Base-by-base conservation (phyloP, 2,888 invertebrate genomes). In the Heliconius sara region DNA sequence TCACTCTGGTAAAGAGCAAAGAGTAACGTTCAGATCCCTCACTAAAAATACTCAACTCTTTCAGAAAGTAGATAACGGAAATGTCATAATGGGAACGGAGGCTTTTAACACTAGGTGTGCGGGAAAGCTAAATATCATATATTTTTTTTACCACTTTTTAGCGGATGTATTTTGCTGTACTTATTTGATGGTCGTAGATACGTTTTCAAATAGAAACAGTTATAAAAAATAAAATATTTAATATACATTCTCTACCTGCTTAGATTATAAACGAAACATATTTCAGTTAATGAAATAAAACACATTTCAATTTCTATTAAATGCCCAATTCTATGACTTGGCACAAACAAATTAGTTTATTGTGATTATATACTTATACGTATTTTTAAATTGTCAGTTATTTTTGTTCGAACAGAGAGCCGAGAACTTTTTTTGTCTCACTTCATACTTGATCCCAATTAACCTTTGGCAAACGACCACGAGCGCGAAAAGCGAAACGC, bases 251-350 rank as follows among this genome's bases (percentile, higher is more conserved):
- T 57, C 9, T 19, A 57, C 5, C 9, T 22, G 3, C 0, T 57
- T 22, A 47, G 6, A 47, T 6, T 19, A 19, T 47, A 2, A 47
- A 2, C 47, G 0, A 47, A 16, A 19, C 19, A 19, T 52, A 2
- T 19, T 52, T 52, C 47, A 52, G 19, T 52, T 52, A 52, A 6
- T 52, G 19, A 19, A 52, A 47, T 16, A 47, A 47, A 47, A 52
- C 47, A 57, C 0, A 57, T 47, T 47, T 47, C 19, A 57, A n/a
- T 57, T 57, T 57, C 22, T n/a, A n/a, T 57, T 57, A 22, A 91
- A 88, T 83, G 84, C 84, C 83, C 76, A 83, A 84, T 85, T 85
- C 79, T 81, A 83, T 83, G 84, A 84, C 82, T 83, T 82, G 83
- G 84, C 84, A 86, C 80, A 52, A 5, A 87, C 86, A 86, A 85